Evolutionary conservation across 2,888 invertebrate species (phyloP), one percentile per base, ranked within the genome.

Genomic region (Eupithecia vulgata): DNA sequence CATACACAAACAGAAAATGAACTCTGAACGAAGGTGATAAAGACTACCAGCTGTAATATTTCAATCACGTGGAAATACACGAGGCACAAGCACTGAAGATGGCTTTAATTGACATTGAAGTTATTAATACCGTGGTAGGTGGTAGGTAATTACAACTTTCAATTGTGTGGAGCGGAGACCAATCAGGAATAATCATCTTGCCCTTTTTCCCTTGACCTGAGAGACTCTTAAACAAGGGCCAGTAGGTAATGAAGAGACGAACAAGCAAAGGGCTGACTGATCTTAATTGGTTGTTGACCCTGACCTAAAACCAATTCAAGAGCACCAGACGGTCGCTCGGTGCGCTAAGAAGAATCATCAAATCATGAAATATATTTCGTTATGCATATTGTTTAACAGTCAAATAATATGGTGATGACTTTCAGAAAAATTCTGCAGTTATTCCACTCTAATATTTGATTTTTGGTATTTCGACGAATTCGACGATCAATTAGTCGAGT

Each of bases 41-140:
- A 13, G 34, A 59, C 45, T 34, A 45, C 30, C 13, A 25, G 42
- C 3, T 52, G 13, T 12, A 25, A 8, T 30, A 57, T 17, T 70
- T 68, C 66, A 64, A 48, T 73, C 73, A 73, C 73, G 73, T 73
- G 66, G 61, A 67, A n/a, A 5, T 15, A 42, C 69, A 73, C 35
- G 72, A 69, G 69, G 35, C 42, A 40, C 62, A 8, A 37, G 62
- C 25, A 70, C 25, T 66, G 17, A 71, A 61, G 45, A 34, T 42
- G 57, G 15, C 30, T 66, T 42, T 69, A 66, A 73, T 73, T 73
- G 48, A 52, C 61, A 45, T 72, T 72, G 72, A 64, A 64, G 68
- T n/a, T 37, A 64, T 64, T 34, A 35, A 30, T 59, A 30, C 59
- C 10, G n/a, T 37, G 10, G 48, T 37, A n/a, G 61, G n/a, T 37